phyloP scores from a whole-genome alignment of 2,888 invertebrate genomes.

The Argynnis bischoffii region DNA sequence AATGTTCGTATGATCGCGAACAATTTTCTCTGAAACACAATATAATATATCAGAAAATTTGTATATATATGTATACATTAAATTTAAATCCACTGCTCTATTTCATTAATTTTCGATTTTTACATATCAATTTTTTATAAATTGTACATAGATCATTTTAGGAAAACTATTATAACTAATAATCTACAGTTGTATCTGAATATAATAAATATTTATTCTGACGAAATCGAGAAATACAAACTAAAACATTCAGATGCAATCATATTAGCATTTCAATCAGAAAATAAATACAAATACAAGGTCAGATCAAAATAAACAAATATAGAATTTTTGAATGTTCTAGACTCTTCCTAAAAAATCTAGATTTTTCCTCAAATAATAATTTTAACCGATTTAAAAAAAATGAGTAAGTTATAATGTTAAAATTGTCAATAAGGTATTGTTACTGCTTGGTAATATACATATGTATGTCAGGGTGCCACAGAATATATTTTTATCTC shows the following conservation, averaged over 20 bases:
- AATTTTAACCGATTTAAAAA: too few species aligned
- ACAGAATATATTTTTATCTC: conserved; percentile 32
- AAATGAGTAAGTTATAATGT: neutral
- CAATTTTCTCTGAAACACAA: too few species aligned
- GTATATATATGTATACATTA: too few species aligned
- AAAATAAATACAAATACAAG: neutral
- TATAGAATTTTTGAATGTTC: neutral
- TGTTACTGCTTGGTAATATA: conserved; percentile 2
- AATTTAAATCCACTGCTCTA: too few species aligned
- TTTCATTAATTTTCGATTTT: too few species aligned
- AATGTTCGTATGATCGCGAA: too few species aligned
- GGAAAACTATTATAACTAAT: too few species aligned
- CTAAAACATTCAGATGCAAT: neutral
- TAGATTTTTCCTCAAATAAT: neutral
- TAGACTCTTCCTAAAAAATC: neutral
- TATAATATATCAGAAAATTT: too few species aligned
- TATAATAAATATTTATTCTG: too few species aligned
- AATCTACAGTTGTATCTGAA: too few species aligned
- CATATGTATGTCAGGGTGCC: conserved; percentile 30
- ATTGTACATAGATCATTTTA: too few species aligned
- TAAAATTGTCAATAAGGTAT: neutral
- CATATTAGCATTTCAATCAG: conserved; percentile 16
- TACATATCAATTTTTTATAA: too few species aligned
- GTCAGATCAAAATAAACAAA: conserved; percentile 7
- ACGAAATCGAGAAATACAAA: neutral